Evolutionary conservation across 1,140 invertebrate species (phyloP).

Genomic region (Drosophila athabasca): DNA sequence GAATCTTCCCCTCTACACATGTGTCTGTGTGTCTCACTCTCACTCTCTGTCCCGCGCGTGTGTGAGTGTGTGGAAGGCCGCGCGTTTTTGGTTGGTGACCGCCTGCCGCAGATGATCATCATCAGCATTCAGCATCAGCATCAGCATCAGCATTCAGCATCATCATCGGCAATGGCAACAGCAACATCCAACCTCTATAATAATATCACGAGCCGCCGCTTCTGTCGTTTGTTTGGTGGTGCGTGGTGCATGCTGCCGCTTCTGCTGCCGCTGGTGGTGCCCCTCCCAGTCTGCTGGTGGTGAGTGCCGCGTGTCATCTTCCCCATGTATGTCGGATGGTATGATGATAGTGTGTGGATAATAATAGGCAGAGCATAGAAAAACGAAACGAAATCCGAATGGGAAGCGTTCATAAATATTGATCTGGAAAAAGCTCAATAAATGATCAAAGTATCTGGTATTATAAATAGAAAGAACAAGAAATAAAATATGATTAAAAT

Average conservation of each 20-base stretch:
- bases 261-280: too few relatives aligned
- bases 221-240: too few relatives aligned
- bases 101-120: slow-evolving; percentile 68
- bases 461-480: too few relatives aligned
- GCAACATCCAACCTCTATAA: slow-evolving; percentile 16
- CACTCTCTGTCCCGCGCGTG: too few relatives aligned
- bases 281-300: slow-evolving; percentile 20
- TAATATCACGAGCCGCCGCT: too few relatives aligned
- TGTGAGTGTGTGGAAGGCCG: slow-evolving; percentile 62
- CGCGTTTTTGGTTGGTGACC: slow-evolving; percentile 76
- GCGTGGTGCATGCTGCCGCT: too few relatives aligned
- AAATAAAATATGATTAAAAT: too few relatives aligned
- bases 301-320: slow-evolving; percentile 48
- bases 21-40: slow-evolving; percentile 5
- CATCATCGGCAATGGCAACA: slow-evolving; percentile 5
- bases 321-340: too few relatives aligned
- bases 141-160: slow-evolving; percentile 23
- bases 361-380: slow-evolving; percentile 38
- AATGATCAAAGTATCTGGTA: too few relatives aligned
- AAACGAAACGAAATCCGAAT: too few relatives aligned
- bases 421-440: slow-evolving; percentile 9
- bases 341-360: slow-evolving; percentile 36
- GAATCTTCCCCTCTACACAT: neutral
- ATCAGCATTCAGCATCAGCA: slow-evolving; percentile 35
- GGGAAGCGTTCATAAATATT: slow-evolving; percentile 39